Evolutionary conservation across 2,113 vertebrate genomes (phyloP), one percentile per base, ranked within the genome.

Genomic region (Scomber colias): DNA sequence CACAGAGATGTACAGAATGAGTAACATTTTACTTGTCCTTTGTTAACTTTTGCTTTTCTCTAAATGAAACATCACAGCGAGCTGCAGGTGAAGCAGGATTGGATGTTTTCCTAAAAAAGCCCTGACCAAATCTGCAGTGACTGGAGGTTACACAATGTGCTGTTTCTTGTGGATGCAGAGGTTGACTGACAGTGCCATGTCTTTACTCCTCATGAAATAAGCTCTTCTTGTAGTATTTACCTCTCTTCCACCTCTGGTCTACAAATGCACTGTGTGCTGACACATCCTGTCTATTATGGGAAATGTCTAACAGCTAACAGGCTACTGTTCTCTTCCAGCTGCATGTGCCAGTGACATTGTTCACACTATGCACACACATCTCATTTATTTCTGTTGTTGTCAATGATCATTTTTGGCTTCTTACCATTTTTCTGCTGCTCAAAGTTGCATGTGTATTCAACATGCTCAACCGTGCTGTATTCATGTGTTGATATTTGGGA

Each of bases 341-440:
- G 71, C 44, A 65, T 63, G 56, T 77, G 72, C 74, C 49, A 4
- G 40, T 72, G 46, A 63, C 54, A 71, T 56, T 71, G 71, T 78
- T 85, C 77, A 70, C 61, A 48, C 55, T 14, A 15, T 53, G 30
- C 31, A 70, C 75, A 56, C 63, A 40, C 9, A 40, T 9, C 71
- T 85, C 67, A 76, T 90, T 85, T 77, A 53, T 68, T 84, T 66
- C 30, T 73, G 64, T 59, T 75, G 66, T 75, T 79, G 64, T 79
- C 31, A 54, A 40, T 35, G 59, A 64, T 59, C 2, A 55, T 82
- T 82, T 81, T 62, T 71, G 71, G 45, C 72, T 59, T 56, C 53
- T 70, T 35, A 67, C 57, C 72, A 68, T 70, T 16, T 64, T 54
- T 64, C 49, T 67, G 57, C 50, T 60, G 64, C 79, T 75, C 45